Percentiles rank a stretch among this genome's conserved stretches.
These are phyloP conservation scores for Gadus chalcogrammus DNA, from an alignment of 2,113 vertebrate genomes.

Conservation along the genomic window DNA sequence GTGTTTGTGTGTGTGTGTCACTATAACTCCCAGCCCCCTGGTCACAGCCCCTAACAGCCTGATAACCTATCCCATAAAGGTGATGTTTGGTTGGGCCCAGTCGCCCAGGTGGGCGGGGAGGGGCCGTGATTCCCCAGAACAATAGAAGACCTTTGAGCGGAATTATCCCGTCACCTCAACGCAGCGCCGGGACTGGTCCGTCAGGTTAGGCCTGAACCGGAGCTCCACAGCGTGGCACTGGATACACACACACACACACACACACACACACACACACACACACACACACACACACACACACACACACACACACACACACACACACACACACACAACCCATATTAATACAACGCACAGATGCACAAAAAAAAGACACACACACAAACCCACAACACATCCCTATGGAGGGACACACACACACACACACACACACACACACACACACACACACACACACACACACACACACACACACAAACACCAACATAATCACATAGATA, in stretches of 20 bases:
- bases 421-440: neutral
- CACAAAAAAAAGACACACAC: no score
- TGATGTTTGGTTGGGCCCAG: no score
- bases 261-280: slow-evolving; percentile 40
- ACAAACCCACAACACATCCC: no score
- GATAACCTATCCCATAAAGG: no score
- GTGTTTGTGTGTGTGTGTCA: no score
- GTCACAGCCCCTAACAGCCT: no score
- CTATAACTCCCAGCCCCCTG: no score
- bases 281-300: slow-evolving; percentile 13
- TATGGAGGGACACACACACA: no score
- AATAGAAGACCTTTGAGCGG: slow-evolving; percentile 51
- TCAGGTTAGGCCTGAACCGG: slow-evolving; percentile 71
- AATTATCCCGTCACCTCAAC: slow-evolving; percentile 10
- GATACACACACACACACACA: slow-evolving; percentile 43
- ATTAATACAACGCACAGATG: no score
- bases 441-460: neutral
- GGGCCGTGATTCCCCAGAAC: slow-evolving; percentile 44
- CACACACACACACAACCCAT: no score
- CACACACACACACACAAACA: neutral
- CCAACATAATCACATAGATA: neutral
- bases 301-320: neutral
- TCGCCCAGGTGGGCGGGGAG: slow-evolving; percentile 46
- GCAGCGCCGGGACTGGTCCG: slow-evolving; percentile 60
- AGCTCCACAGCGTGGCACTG: slow-evolving; percentile 52